Conservation (phyloP, 2,888 invertebrate species). For the Chloroclystis v-ata region DNA sequence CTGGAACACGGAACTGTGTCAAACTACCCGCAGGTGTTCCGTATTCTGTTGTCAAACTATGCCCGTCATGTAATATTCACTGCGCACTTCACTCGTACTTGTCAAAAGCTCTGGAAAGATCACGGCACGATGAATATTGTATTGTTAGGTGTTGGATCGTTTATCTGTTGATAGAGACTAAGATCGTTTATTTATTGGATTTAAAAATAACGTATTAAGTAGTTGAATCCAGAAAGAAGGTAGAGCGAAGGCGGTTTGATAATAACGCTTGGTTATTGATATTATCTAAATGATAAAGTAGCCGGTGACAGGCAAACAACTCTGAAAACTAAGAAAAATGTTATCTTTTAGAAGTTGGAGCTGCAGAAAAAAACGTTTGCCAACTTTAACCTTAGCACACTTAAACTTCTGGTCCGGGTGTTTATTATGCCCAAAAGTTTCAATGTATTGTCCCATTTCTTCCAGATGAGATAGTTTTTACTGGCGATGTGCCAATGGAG, state of each 20-base stretch:
- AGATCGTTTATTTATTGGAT: too few species aligned
- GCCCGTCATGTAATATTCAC: not conserved
- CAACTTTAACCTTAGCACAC: too few species aligned
- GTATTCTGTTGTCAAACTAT: not conserved
- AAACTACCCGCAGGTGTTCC: not conserved
- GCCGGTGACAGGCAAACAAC: too few species aligned
- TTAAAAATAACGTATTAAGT: too few species aligned
- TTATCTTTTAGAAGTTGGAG: not conserved
- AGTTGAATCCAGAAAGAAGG: too few species aligned
- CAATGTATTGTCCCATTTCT: constrained; percentile 9
- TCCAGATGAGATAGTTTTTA: constrained; percentile 13
- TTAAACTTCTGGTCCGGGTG: not conserved
- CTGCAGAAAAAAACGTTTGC: not conserved
- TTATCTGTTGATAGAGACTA: not conserved
- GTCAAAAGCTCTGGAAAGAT: not conserved
- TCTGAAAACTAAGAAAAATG: not conserved
- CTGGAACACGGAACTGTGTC: constrained; percentile 2
- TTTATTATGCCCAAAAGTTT: not conserved
- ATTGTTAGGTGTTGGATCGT: not conserved
- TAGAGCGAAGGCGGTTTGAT: too few species aligned
- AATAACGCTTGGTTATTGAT: too few species aligned
- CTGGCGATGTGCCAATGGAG: constrained; percentile 28
- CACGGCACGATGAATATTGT: not conserved
- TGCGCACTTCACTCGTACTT: not conserved
- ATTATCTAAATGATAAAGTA: too few species aligned